phyloP scores from a whole-genome alignment of 2,888 invertebrate genomes.

The Euclidia mi region DNA sequence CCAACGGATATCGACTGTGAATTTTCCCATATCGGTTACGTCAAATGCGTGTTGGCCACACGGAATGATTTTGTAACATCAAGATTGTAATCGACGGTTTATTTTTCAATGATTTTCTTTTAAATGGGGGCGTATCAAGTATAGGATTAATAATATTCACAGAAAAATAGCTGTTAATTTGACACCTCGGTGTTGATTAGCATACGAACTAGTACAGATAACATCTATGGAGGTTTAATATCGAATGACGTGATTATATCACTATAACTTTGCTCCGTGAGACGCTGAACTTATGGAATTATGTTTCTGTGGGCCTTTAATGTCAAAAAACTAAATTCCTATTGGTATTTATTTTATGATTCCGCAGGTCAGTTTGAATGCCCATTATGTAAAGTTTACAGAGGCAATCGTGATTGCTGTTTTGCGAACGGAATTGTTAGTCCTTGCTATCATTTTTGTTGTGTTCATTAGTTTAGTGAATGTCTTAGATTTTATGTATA shows the following conservation, averaged over 20 bases:
- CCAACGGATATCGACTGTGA: conserved; percentile 22
- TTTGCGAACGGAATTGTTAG: too few species aligned
- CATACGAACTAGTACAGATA: conserved; percentile 43
- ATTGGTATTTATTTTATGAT: too few species aligned
- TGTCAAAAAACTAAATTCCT: too few species aligned
- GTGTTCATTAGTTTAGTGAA: too few species aligned
- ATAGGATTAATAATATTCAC: conserved; percentile 46
- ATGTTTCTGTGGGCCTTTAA: too few species aligned
- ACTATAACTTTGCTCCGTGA: conserved; percentile 17
- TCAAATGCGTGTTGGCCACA: conserved; percentile 8
- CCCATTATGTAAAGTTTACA: too few species aligned
- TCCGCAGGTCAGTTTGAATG: too few species aligned
- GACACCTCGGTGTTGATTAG: conserved; percentile 56
- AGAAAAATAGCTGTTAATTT: conserved; percentile 47
- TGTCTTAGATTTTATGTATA: too few species aligned
- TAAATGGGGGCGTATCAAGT: conserved; percentile 19
- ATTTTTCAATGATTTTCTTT: conserved; percentile 16
- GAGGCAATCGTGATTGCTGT: too few species aligned
- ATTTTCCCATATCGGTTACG: conserved; percentile 45
- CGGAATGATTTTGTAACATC: conserved; percentile 23
- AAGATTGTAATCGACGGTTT: conserved; percentile 24
- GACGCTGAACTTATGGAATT: background rate
- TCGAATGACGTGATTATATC: conserved; percentile 57
- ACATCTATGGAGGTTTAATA: conserved; percentile 55
- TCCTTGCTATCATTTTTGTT: too few species aligned